Base-by-base conservation (phyloP, 30 jellyfish, hydroid and myxozoan species). In the Calvadosia cruxmelitensis region DNA sequence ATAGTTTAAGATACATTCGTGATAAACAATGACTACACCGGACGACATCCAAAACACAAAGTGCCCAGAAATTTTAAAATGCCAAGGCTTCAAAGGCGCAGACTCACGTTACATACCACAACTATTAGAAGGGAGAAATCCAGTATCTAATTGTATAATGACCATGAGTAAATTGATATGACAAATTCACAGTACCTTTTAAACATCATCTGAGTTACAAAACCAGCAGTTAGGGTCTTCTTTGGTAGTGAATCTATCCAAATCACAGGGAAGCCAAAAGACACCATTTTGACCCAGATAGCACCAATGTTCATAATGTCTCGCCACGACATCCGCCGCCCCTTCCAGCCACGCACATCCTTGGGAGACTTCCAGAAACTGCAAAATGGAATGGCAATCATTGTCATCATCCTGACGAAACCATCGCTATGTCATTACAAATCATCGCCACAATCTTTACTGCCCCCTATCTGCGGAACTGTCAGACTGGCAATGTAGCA, bases 261-360 rank as follows among this genome's bases (percentile, higher is more conserved):
- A 0, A 91, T 71, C n/a, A 81, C 95, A 23, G 99, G 99, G 63
- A 80, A 86, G 81, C 93, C 95, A 93, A 91, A 78, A 12, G 99
- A 91, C 20, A 83, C 95, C 23, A 91, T 78, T 70, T 91, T 91
- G 49, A 94, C 92, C 99, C 99, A 91, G 63, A 70, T 82, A 23
- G 81, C 90, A 26, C 86, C 95, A 26, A 83, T 93, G 68, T 91
- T 94, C 62, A 77, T 72, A 28, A 91, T 75, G 70, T 91, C 99
- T 50, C 99, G 67, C 99, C 99, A 91, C 3, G 92, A 77, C 64
- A 80, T 82, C 32, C 85, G 80, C 27, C 87, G 87, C 49, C 99
- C 95, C 48, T 78, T 78, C 95, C 95, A 70, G 35, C 99, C 95
- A 50, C 90, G 77, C 64, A 75, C 33, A 26, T 84, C 74, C 24